Evolutionary conservation across 1,140 invertebrate genomes (phyloP).

Genomic region (Leptinotarsa undecemlineata): DNA sequence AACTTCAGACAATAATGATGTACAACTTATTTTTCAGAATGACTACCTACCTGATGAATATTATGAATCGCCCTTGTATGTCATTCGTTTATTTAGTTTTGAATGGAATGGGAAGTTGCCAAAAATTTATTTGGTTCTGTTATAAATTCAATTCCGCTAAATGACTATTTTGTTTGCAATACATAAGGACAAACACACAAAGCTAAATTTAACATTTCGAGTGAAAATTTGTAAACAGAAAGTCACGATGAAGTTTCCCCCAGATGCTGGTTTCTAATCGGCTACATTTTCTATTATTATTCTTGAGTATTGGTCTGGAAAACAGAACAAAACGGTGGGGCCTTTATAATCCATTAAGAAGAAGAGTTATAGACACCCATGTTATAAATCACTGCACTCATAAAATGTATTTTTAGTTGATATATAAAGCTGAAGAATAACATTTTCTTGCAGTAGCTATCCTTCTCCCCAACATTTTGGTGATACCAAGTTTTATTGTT

Average conservation of each 20-base stretch:
- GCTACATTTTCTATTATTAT: conserved; percentile 31
- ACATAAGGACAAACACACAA: background rate
- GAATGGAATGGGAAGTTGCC: background rate
- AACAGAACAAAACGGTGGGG: conserved; percentile 9
- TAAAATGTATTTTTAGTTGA: conserved; percentile 30
- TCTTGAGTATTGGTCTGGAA: conserved; percentile 7
- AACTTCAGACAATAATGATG: no score
- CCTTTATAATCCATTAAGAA: conserved; percentile 20
- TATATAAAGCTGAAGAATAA: conserved; percentile 26
- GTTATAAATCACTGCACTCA: conserved; percentile 21
- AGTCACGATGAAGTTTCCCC: conserved; percentile 13
- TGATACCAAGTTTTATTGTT: conserved; percentile 14
- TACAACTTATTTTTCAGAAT: no score
- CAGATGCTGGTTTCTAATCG: conserved; percentile 21
- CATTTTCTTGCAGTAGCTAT: conserved; percentile 14
- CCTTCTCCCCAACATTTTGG: conserved; percentile 6
- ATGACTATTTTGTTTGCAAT: conserved; percentile 8
- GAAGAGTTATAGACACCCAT: conserved; percentile 20
- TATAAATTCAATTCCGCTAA: background rate
- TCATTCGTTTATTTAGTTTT: no score
- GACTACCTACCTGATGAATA: no score
- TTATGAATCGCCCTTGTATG: no score
- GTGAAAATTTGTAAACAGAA: background rate
- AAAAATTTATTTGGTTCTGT: background rate
- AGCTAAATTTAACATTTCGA: conserved; percentile 3